Percentiles rank a stretch among this genome's conserved stretches.
Evolutionary conservation across 2,797 vertebrate species (phyloP).

Genomic region (Arrhamphus sclerolepis): DNA sequence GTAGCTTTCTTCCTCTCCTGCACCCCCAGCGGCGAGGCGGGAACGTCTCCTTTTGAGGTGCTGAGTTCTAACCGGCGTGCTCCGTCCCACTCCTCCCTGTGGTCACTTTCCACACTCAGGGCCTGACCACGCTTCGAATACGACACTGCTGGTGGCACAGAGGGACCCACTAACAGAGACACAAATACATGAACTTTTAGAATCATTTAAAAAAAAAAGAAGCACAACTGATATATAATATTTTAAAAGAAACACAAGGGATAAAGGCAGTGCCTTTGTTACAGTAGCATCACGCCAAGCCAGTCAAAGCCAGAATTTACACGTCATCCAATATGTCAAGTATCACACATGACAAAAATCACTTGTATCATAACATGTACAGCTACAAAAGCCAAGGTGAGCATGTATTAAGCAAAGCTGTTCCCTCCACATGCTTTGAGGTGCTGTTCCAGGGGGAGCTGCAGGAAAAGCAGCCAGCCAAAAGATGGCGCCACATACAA

Average conservation of each 20-base stretch:
- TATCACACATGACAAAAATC: slow-evolving; percentile 17
- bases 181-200: neutral
- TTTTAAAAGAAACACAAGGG: slow-evolving; percentile 8
- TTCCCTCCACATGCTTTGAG: slow-evolving; percentile 75
- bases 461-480: slow-evolving; percentile 64
- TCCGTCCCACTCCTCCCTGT: slow-evolving; percentile 93
- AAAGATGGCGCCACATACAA: slow-evolving; percentile 75
- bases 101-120: slow-evolving; percentile 89
- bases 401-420: slow-evolving; percentile 58
- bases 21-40: slow-evolving; percentile 88
- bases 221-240: too few species aligned
- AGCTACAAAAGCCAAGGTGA: slow-evolving; percentile 54
- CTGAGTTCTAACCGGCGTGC: slow-evolving; percentile 87
- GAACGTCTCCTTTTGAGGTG: slow-evolving; percentile 90
- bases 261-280: slow-evolving; percentile 18
- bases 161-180: slow-evolving; percentile 84
- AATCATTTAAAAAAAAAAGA: neutral
- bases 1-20: slow-evolving; percentile 92
- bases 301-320: slow-evolving; percentile 57
- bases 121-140: slow-evolving; percentile 92
- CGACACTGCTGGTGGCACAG: slow-evolving; percentile 89
- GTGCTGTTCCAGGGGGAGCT: slow-evolving; percentile 59
- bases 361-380: slow-evolving; percentile 18
- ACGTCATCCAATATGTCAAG: slow-evolving; percentile 25
- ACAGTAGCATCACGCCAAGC: slow-evolving; percentile 58